Percentiles rank a stretch among this genome's conserved stretches.
phyloP scores from a whole-genome alignment of 2,888 invertebrate species.

The Byasa hedistus region DNA sequence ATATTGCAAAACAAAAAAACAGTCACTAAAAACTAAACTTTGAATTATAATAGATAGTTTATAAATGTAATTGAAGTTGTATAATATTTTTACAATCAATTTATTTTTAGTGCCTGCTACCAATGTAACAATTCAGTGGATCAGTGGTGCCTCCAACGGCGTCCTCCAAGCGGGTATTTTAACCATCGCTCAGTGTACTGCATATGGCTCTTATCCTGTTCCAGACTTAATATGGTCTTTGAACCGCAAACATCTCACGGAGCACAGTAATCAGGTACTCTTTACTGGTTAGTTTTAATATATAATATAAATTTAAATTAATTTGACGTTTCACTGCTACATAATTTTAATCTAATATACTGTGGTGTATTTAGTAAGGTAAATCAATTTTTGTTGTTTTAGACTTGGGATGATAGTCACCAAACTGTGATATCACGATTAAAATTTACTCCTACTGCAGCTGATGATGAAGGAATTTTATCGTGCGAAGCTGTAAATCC shows the following conservation, averaged over 20 bases:
- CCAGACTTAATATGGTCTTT: constrained; percentile 75
- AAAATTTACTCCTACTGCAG: constrained; percentile 59
- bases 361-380: neutral
- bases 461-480: constrained; percentile 66
- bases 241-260: constrained; percentile 64
- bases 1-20: too few relatives aligned
- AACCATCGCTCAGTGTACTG: constrained; percentile 66
- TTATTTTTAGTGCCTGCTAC: constrained; percentile 62
- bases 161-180: constrained; percentile 58
- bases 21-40: too few relatives aligned
- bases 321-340: neutral
- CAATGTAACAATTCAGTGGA: constrained; percentile 70
- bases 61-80: neutral
- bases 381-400: constrained; percentile 29
- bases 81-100: neutral
- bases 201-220: constrained; percentile 68
- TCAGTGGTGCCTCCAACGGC: constrained; percentile 59
- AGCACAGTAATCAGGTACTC: constrained; percentile 69
- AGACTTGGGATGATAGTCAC: constrained; percentile 62
- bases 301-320: neutral
- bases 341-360: neutral
- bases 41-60: too few relatives aligned
- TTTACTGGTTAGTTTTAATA: constrained; percentile 25
- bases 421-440: constrained; percentile 62
- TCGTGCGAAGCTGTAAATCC: constrained; percentile 74